These are phyloP conservation scores for Ptilorrhoa leucosticta DNA, from an alignment of 2,113 vertebrate species.

Conservation along the genomic window DNA sequence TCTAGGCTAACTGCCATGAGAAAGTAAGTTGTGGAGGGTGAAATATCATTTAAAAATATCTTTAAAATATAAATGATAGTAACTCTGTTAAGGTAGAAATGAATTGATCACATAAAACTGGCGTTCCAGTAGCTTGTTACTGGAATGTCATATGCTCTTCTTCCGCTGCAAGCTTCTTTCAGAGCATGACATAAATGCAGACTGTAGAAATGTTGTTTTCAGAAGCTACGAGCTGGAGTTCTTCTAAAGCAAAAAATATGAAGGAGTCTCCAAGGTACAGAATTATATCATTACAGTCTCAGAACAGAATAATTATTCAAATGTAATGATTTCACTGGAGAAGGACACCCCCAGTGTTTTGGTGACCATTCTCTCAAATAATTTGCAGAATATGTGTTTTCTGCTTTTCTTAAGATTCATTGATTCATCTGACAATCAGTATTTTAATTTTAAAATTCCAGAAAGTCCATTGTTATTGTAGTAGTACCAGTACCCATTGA, in stretches of 20 bases:
- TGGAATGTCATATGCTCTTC: background rate
- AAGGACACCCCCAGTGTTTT: background rate
- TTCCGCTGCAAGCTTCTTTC: background rate
- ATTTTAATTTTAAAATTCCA: background rate
- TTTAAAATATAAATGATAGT: background rate
- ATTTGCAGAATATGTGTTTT: background rate
- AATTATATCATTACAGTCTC: background rate
- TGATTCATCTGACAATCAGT: background rate
- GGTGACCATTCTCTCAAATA: background rate
- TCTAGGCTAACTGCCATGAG: background rate
- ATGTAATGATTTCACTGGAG: background rate
- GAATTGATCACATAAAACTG: background rate
- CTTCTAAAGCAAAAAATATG: background rate
- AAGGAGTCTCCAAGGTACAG: background rate
- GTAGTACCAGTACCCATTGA: background rate
- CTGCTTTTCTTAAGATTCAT: background rate
- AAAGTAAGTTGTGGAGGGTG: background rate
- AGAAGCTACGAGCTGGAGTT: background rate
- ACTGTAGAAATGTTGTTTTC: background rate
- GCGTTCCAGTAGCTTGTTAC: background rate
- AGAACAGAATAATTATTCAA: background rate
- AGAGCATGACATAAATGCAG: background rate
- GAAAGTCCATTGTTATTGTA: background rate
- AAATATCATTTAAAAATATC: background rate
- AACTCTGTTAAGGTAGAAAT: background rate